Conservation (phyloP, 2,888 invertebrate genomes). For the Cetonia aurata region DNA sequence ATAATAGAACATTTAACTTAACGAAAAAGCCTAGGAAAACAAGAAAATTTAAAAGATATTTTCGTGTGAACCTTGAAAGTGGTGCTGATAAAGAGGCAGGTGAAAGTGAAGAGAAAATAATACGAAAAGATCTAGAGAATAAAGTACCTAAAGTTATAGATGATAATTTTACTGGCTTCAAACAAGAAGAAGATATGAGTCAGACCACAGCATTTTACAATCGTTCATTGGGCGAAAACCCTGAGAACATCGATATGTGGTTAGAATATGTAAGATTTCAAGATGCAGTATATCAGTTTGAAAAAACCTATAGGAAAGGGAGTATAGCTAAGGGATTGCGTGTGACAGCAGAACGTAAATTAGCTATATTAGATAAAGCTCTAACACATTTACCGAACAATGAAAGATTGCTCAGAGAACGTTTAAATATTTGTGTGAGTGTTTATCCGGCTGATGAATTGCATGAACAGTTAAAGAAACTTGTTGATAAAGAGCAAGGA, state of each 20-base stretch:
- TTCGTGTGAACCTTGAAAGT: constrained; percentile 53
- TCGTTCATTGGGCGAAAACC: constrained; percentile 67
- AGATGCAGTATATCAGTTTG: constrained; percentile 66
- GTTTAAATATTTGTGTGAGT: constrained; percentile 67
- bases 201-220: constrained; percentile 70
- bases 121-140: constrained; percentile 46
- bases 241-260: constrained; percentile 72
- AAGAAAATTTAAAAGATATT: constrained; percentile 60
- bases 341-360: constrained; percentile 70
- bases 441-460: constrained; percentile 74
- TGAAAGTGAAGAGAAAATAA: constrained; percentile 46
- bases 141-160: constrained; percentile 37
- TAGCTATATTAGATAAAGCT: constrained; percentile 74
- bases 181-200: constrained; percentile 68
- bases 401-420: constrained; percentile 68
- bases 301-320: constrained; percentile 64
- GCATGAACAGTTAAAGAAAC: constrained; percentile 65
- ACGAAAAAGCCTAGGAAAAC: constrained; percentile 51
- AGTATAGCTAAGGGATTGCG: constrained; percentile 65
- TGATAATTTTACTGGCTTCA: constrained; percentile 56
- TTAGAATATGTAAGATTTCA: constrained; percentile 73
- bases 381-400: constrained; percentile 71
- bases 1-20: constrained; percentile 57
- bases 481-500: constrained; percentile 68
- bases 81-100: constrained; percentile 52